Base-by-base conservation (phyloP, 2,888 invertebrate species). In the Drosophila silvestris region DNA sequence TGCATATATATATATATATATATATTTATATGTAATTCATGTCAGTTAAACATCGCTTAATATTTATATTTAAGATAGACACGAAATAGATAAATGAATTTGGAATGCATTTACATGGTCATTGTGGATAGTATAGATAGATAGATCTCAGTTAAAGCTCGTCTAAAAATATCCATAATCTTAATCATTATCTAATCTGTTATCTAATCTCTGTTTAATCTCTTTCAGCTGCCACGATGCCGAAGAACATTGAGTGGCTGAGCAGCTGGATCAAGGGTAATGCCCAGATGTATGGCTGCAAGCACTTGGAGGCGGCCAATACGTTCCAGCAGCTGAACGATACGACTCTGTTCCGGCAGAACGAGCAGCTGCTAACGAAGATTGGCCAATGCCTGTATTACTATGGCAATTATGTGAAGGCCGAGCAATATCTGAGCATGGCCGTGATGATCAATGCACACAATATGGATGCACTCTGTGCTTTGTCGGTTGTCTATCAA, bases 331-430 rank as follows among this genome's bases (percentile, higher is more conserved):
- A 95, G 52, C 94, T 97, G 68, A 96, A 97, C 90, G 95, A 95
- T 77, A 94, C 95, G 61, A 95, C 95, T 47, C 93, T 94, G 58
- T 93, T 97, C 41, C 95, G 95, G 76, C 96, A 96, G 89, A 97
- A 96, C 92, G 95, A 95, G 44, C 94, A 95, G 75, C 92, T 97
- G 50, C 93, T 97, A 67, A 95, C 96, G 1, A 94, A 95, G 56
- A 95, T 97, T 89, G 97, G 96, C 0, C 95, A 96, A 91, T 96
- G 96, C 63, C 95, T 96, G 84, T 96, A 96, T 91, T 96, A 95
- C 83, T 94, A 96, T 79, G 97, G 97, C 10, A 96, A 96, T 82
- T 95, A 95, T 79, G 94, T 94, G 50, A 95, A 95, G 84, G 96
- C 97, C 0, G 93, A 96, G 53, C 83, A 87, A 32, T 93, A 91